phyloP scores from a whole-genome alignment of 2,113 vertebrate species.

The Panthera uncia region DNA sequence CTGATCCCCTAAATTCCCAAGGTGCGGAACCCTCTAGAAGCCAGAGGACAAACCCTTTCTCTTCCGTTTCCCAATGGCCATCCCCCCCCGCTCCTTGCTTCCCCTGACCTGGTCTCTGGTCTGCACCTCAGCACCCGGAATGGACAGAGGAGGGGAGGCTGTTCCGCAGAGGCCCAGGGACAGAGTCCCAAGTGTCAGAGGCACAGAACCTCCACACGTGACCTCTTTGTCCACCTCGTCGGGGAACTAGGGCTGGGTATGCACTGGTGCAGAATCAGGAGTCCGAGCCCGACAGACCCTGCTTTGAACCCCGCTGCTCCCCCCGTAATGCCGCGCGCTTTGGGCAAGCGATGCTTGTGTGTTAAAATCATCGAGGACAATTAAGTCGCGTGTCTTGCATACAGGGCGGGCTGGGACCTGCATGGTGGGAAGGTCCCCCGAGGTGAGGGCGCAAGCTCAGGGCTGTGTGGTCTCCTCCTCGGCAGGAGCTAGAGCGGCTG shows the following conservation, averaged over 20 bases:
- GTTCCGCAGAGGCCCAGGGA: background rate
- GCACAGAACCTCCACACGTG: background rate
- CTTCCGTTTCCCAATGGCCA: background rate
- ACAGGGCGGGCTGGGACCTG: background rate
- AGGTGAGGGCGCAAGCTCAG: background rate
- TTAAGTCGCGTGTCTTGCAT: too few relatives aligned
- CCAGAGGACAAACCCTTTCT: background rate
- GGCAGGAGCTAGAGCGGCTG: slow-evolving; percentile 95
- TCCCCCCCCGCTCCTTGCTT: background rate
- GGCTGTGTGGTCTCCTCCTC: slow-evolving; percentile 32
- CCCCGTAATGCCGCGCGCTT: background rate
- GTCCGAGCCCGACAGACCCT: background rate
- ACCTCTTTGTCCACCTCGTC: fast-evolving
- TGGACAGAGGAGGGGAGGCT: background rate
- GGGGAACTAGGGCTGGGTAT: background rate
- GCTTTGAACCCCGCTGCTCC: background rate
- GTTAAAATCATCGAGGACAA: background rate
- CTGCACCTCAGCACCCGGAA: too few relatives aligned
- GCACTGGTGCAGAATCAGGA: fast-evolving
- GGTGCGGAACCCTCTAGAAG: background rate
- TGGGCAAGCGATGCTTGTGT: background rate
- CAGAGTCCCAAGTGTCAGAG: background rate
- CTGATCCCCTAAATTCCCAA: slow-evolving; percentile 42
- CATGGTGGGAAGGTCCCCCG: background rate
- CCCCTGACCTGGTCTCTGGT: background rate